Evolutionary conservation across 2,888 invertebrate species (phyloP).

Genomic region (Boloria selene): DNA sequence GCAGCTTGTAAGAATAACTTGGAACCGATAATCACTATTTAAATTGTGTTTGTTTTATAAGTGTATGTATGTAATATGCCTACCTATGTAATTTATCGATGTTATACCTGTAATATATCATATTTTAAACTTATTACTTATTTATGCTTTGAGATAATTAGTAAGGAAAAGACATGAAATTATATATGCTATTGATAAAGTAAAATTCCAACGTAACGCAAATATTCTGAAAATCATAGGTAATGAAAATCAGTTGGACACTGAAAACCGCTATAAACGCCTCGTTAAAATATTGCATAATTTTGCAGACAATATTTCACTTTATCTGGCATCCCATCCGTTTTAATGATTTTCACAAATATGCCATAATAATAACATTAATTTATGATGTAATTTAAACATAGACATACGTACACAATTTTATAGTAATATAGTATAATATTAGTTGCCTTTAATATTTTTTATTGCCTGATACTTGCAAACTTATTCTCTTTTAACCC

Average conservation of each 20-base stretch:
- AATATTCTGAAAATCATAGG: conserved; percentile 17
- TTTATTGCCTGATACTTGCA: too few species aligned
- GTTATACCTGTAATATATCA: too few species aligned
- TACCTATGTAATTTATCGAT: too few species aligned
- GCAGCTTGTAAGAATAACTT: too few species aligned
- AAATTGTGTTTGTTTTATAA: too few species aligned
- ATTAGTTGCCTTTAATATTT: too few species aligned
- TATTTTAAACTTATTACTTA: background rate
- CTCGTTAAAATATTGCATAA: conserved; percentile 18
- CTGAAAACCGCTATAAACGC: conserved; percentile 13
- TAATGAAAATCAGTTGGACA: conserved; percentile 19
- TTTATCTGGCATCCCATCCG: conserved; percentile 19
- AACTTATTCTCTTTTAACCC: too few species aligned
- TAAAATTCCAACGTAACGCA: conserved; percentile 11
- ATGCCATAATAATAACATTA: conserved; percentile 1
- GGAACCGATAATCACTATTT: too few species aligned
- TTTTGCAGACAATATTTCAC: conserved; percentile 14
- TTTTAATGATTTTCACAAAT: conserved; percentile 17
- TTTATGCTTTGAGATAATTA: background rate
- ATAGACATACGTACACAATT: too few species aligned
- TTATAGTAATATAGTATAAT: too few species aligned
- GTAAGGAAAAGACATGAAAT: background rate
- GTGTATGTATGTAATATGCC: too few species aligned
- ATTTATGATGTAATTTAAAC: background rate
- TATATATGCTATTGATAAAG: conserved; percentile 2